These are phyloP conservation scores for Lumbricus terrestris DNA, from an alignment of 2,888 invertebrate genomes.

Conservation along the genomic window DNA sequence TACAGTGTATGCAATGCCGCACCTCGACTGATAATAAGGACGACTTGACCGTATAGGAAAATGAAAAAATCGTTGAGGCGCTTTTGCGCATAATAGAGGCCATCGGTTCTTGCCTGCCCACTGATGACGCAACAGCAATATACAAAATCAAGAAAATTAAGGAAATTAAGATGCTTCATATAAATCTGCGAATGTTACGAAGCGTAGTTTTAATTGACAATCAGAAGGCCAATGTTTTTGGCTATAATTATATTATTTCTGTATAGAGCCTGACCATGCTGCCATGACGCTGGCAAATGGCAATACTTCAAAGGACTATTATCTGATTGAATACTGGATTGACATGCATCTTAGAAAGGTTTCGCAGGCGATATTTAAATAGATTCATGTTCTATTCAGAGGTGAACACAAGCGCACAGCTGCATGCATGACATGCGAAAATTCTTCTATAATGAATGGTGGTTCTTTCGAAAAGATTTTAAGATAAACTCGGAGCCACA, in stretches of 20 bases:
- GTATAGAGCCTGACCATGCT: too few species aligned
- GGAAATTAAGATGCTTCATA: neutral
- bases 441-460: neutral
- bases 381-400: neutral
- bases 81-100: neutral
- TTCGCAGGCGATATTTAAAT: neutral
- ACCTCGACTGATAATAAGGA: neutral
- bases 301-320: neutral
- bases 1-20: too few species aligned
- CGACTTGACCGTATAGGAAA: neutral
- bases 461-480: neutral
- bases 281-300: too few species aligned
- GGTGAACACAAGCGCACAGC: neutral
- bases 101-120: neutral
- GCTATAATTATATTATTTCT: too few species aligned
- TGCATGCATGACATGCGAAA: neutral
- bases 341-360: neutral
- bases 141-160: neutral
- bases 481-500: neutral
- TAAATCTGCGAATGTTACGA: neutral
- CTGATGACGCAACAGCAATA: neutral
- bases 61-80: neutral
- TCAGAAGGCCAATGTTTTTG: neutral
- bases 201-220: neutral
- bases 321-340: neutral